These are phyloP conservation scores for Drosophila dives DNA, from an alignment of 2,888 invertebrate genomes.

Conservation along the genomic window DNA sequence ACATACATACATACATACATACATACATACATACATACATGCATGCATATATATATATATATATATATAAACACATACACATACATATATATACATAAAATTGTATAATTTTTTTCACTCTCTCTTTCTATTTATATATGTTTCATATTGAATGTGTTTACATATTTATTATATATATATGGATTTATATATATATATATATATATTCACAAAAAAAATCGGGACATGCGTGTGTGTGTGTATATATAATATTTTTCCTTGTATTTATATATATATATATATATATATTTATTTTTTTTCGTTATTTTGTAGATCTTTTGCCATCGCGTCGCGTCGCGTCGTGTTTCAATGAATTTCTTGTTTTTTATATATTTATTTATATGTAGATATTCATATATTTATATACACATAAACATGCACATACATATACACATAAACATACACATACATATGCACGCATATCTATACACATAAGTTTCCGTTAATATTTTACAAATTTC, in stretches of 20 bases:
- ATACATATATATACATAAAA: slow-evolving; percentile 22
- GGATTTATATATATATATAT: slow-evolving; percentile 32
- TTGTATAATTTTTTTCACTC: slow-evolving; percentile 49
- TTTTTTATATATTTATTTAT: slow-evolving; percentile 25
- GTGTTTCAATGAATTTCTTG: slow-evolving; percentile 33
- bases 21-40: slow-evolving; percentile 9
- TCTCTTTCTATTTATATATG: slow-evolving; percentile 30
- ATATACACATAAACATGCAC: slow-evolving; percentile 12
- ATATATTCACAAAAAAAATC: slow-evolving; percentile 39
- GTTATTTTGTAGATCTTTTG: slow-evolving; percentile 36
- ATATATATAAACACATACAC: slow-evolving; percentile 7
- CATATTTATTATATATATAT: slow-evolving; percentile 40
- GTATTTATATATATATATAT: slow-evolving; percentile 6
- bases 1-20: slow-evolving; percentile 5
- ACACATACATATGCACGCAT: slow-evolving; percentile 26
- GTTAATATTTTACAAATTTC: slow-evolving; percentile 75
- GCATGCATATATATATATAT: slow-evolving; percentile 13
- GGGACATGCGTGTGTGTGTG: slow-evolving; percentile 29
- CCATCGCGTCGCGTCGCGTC: slow-evolving; percentile 25
- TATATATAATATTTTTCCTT: neutral
- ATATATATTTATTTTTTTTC: slow-evolving; percentile 11
- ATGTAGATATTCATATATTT: slow-evolving; percentile 30
- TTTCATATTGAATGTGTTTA: slow-evolving; percentile 40
- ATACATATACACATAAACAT: slow-evolving; percentile 25
- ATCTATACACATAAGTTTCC: slow-evolving; percentile 40